A percentile compares a stretch with the other conserved stretches of the same genome.
phyloP scores from a whole-genome alignment of 53 echinoderm and acorn worm genomes.

The Astropecten irregularis region DNA sequence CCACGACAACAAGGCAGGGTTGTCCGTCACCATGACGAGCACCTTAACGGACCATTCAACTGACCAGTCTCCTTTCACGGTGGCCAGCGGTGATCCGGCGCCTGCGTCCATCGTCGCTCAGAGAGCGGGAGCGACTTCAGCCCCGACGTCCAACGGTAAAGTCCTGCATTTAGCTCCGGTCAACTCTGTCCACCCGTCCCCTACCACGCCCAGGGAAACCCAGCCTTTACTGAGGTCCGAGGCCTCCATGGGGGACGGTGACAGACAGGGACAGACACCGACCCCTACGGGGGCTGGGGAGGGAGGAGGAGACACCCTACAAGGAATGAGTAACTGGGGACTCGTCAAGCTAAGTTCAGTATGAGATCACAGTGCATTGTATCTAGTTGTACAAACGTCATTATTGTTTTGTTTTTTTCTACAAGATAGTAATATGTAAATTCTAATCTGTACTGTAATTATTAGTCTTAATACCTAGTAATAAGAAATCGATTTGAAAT shows the following conservation, averaged over 20 bases:
- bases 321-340: constrained; percentile 64
- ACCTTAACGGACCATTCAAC: constrained; percentile 27
- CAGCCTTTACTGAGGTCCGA: constrained; percentile 35
- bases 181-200: constrained; percentile 61
- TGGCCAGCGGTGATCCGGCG: neutral
- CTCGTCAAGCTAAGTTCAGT: constrained; percentile 60
- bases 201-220: constrained; percentile 47
- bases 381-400: no score
- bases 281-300: neutral
- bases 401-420: no score
- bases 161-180: constrained; percentile 43
- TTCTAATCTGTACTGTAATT: no score
- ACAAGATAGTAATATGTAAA: no score
- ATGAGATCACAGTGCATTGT: neutral
- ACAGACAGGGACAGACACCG: constrained; percentile 16
- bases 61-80: constrained; percentile 3
- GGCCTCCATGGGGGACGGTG: constrained; percentile 1
- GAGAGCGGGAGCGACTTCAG: neutral
- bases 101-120: neutral
- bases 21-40: constrained; percentile 42
- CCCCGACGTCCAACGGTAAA: constrained; percentile 42
- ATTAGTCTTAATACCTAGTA: no score
- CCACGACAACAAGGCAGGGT: constrained; percentile 27
- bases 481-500: no score
- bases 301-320: constrained; percentile 28